Evolutionary conservation across 2,113 vertebrate species (phyloP).

Genomic region (Tychaedon coryphoeus): DNA sequence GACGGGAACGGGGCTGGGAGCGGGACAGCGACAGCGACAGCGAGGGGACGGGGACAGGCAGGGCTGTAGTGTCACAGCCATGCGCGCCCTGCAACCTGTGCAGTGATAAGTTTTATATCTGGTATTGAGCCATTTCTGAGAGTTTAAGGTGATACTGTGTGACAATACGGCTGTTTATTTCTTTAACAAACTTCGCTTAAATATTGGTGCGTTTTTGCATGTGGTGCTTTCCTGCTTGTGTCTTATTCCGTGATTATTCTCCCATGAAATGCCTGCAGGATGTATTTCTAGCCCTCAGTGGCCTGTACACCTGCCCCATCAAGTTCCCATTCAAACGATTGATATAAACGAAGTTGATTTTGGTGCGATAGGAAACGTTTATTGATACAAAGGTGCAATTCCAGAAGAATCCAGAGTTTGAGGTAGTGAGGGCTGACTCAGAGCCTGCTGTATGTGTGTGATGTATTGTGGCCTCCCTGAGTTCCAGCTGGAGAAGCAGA

Average conservation of each 20-base stretch:
- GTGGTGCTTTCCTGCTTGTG: not conserved
- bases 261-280: not conserved
- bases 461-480: not conserved
- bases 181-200: not conserved
- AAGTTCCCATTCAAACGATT: not conserved
- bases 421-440: not conserved
- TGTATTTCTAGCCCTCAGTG: not conserved
- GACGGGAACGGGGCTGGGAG: not conserved
- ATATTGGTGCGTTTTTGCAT: not conserved
- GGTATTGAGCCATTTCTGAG: not conserved
- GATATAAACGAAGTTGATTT: not conserved
- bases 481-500: not conserved
- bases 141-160: not conserved
- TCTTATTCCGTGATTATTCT: not conserved
- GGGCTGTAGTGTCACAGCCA: not conserved
- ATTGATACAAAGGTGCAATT: not conserved
- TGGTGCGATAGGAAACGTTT: not conserved
- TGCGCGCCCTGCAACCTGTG: not conserved
- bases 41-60: not conserved
- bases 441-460: not conserved
- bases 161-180: accelerated
- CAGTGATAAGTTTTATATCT: not conserved
- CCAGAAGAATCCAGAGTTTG: not conserved
- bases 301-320: not conserved
- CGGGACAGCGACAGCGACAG: not conserved